Evolutionary conservation across 2,797 vertebrate genomes (phyloP), one percentile per base, ranked within the genome.

Genomic region (Gallinago stenura): DNA sequence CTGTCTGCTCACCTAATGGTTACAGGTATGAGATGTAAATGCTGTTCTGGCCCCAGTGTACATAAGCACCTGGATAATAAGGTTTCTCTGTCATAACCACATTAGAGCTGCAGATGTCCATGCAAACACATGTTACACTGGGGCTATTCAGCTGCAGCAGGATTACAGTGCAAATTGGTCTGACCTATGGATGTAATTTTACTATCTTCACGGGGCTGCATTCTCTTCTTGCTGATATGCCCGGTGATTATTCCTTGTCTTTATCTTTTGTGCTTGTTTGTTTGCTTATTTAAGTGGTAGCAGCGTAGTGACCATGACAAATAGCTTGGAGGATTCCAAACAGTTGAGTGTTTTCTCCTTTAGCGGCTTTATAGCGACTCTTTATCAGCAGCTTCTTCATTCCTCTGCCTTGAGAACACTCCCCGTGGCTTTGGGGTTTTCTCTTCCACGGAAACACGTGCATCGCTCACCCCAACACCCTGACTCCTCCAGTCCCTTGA

Each of bases 211-310:
- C 85, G 69, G 87, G 46, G n/a, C 80, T 81, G 66, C 78, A 56
- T 71, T 85, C 71, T 62, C 77, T 77, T 72, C 93, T 89, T 82
- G 79, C 88, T 43, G 79, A 94, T 60, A 39, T 1, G 15, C 72
- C 83, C 53, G 15, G 64, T 80, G 95, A 95, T 93, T 92, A 89
- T 83, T 96, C 73, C 79, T 93, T 71, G 37, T 93, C 94, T 96
- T 96, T 95, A 93, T 87, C 92, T 93, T 93, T 56, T 69, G 73
- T 86, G 90, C 57, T 86, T 82, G 86, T 80, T 95, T 93, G 82
- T 85, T 96, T 96, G 68, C 91, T 97, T 96, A 76, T 91, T 97
- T 96, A 95, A 97, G 86, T 79, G 89, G 95, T 93, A 95, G 89
- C 65, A 91, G 81, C 24, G 66, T 95, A 93, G 87, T 95, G 87